Conservation (phyloP, 2,113 vertebrate genomes). For the Prinia subflava region DNA sequence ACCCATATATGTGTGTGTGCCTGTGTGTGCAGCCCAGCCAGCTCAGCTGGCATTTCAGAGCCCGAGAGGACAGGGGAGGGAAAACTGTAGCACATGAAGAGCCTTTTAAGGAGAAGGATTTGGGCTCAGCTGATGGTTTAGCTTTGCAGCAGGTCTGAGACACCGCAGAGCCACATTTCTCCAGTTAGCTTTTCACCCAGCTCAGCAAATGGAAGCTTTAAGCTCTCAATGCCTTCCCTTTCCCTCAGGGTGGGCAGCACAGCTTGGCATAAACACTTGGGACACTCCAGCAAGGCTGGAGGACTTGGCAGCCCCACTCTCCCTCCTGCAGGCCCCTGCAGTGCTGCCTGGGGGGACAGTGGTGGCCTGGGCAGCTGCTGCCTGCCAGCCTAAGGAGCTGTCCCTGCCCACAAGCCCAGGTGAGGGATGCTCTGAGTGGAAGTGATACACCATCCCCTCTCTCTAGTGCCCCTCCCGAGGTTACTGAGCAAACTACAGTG, state of each 20-base stretch:
- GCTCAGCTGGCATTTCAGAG: neutral
- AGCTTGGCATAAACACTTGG: neutral
- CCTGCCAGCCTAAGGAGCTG: neutral
- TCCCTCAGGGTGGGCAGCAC: neutral
- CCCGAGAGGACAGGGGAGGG: neutral
- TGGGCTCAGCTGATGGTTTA: neutral
- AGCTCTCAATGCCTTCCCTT: neutral
- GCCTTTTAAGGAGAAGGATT: conserved; percentile 17
- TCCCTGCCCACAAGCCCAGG: neutral
- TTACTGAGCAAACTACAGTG: neutral
- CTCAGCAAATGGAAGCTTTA: neutral
- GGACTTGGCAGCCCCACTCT: neutral
- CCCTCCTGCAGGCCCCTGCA: neutral
- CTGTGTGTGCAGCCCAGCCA: neutral
- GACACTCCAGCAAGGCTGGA: neutral
- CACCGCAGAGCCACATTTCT: neutral
- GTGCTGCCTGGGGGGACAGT: neutral
- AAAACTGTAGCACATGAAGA: neutral
- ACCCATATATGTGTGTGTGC: neutral
- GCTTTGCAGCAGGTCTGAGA: neutral
- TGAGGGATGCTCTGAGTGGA: neutral
- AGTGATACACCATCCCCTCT: neutral
- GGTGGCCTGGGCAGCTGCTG: neutral
- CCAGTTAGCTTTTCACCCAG: neutral
- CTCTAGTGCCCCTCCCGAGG: rapidly evolving